phyloP scores from a whole-genome alignment of 1,140 invertebrate genomes.

The Nixonia krombeini region DNA sequence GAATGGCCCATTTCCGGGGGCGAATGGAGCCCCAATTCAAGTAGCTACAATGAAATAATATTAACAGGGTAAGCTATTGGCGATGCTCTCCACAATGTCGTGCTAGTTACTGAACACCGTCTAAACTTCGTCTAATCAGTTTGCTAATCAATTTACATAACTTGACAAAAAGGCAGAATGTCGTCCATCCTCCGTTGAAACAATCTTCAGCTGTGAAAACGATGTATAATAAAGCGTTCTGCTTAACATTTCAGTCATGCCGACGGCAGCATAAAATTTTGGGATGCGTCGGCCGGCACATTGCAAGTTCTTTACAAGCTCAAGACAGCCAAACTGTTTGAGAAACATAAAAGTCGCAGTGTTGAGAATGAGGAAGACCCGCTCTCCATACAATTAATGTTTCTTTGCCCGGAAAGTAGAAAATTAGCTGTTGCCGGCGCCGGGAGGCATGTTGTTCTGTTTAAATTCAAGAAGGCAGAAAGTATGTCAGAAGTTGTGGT shows the following conservation, averaged over 20 bases:
- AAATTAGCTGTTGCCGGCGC: constrained; percentile 91
- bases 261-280: constrained; percentile 97
- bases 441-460: constrained; percentile 93
- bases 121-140: too few relatives aligned
- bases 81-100: too few relatives aligned
- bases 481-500: constrained; percentile 87
- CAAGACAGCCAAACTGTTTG: constrained; percentile 96
- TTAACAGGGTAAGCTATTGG: constrained; percentile 87
- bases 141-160: too few relatives aligned
- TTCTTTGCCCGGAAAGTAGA: constrained; percentile 93
- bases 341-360: constrained; percentile 76
- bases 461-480: constrained; percentile 95
- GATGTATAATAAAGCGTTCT: too few relatives aligned
- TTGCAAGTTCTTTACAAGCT: constrained; percentile 97
- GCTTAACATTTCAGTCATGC: constrained; percentile 81
- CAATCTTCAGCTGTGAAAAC: too few relatives aligned
- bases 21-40: constrained; percentile 93
- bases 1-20: constrained; percentile 97
- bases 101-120: too few relatives aligned
- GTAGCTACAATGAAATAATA: constrained; percentile 97
- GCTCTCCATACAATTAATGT: constrained; percentile 93
- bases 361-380: constrained; percentile 85
- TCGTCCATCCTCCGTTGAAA: too few relatives aligned
- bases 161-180: too few relatives aligned
- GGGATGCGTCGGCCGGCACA: constrained; percentile 95